Percentiles rank a stretch among this genome's conserved stretches.
phyloP scores from a whole-genome alignment of 2,113 vertebrate genomes.

The Urocynchramus pylzowi region DNA sequence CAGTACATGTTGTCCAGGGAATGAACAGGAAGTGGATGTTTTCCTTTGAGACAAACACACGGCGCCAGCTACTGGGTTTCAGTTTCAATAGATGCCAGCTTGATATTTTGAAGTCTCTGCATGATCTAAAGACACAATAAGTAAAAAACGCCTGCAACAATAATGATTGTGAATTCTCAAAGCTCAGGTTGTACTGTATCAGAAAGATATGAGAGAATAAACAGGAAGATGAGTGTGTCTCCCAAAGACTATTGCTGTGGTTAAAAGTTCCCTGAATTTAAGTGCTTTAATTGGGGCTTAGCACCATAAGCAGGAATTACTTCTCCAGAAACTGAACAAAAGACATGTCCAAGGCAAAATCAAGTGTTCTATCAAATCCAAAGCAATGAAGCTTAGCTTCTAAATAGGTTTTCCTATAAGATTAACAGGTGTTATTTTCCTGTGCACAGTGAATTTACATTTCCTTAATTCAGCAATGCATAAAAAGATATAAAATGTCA shows the following conservation, averaged over 20 bases:
- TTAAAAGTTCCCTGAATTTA: background rate
- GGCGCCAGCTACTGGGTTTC: background rate
- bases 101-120: background rate
- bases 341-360: background rate
- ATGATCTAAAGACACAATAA: background rate
- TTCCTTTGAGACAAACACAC: background rate
- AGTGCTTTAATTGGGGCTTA: background rate
- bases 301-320: background rate
- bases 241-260: background rate
- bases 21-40: background rate
- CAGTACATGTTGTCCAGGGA: background rate
- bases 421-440: background rate
- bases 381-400: background rate
- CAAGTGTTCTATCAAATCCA: background rate
- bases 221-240: background rate
- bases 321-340: background rate
- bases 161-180: background rate
- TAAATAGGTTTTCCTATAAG: background rate
- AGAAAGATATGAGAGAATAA: background rate
- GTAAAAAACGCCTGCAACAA: accelerated
- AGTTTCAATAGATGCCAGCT: background rate
- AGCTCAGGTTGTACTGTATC: background rate
- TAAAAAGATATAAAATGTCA: background rate
- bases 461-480: background rate
- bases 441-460: background rate